Evolutionary conservation across 2,113 vertebrate species (phyloP), one percentile per base, ranked within the genome.

Genomic region (Tachycineta bicolor): DNA sequence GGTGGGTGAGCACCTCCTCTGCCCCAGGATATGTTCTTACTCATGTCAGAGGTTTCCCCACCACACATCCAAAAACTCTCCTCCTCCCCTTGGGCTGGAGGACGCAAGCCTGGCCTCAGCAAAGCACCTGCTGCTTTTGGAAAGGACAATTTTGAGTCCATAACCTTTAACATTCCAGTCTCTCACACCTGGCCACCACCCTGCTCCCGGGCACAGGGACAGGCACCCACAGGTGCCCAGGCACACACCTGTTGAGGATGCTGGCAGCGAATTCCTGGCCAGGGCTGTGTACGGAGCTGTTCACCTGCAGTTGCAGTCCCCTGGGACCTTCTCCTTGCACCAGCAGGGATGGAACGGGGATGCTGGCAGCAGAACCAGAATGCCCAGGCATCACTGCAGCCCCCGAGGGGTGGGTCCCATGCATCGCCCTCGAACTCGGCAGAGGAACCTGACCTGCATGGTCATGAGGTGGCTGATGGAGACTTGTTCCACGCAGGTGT

Each of bases 371-470:
- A 23, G 34, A 59, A 53, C 34, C 34, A 6, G 18, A 18, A 41
- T 13, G 14, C 23, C 50, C 37, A 9, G 43, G 28, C 11, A 22
- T 10, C 10, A 14, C 55, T 59, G 43, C 23, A 33, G 20, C 33
- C 20, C 19, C 43, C 5, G 0, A 31, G 23, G 39, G 34, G 3
- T 6, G 55, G 19, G 7, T 60, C 29, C 65, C 65, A 29, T 44
- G 28, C 53, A 23, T 15, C 26, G 24, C 97, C 75, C 74, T 88
- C 98, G 94, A 97, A 92, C 56, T 24, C 96, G 59, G 84, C 99
- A 99, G 76, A 99, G 96, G 96, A 99, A 98, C 59, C 95, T 81
- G 92, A 99, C 98, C 71, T 96, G 98, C 98, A 99, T 98, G 31
- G 98, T 98, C 33, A 98, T 63, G 50, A 99, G 50, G 95, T 98